Percentiles rank a stretch among this genome's conserved stretches.
Conservation (phyloP, 92 coral and sea anemone genomes). For the Parazoanthus swiftii region DNA sequence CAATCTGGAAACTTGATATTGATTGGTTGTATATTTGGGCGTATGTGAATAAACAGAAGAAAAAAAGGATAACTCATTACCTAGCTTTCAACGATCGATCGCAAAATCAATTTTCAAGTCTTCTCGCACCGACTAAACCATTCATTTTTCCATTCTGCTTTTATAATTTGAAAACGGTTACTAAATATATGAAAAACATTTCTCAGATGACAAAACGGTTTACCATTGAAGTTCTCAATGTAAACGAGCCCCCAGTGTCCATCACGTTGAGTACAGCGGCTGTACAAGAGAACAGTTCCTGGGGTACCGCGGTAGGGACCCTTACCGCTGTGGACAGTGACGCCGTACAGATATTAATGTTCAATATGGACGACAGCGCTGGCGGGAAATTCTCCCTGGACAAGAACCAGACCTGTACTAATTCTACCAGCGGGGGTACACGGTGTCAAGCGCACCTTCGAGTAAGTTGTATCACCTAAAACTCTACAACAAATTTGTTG, state of each 20-base stretch:
- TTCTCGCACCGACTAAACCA: no score
- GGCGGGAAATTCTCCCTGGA: conserved; percentile 78
- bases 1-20: no score
- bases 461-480: conserved; percentile 38
- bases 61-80: no score
- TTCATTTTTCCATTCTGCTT: no score
- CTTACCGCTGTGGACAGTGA: conserved; percentile 72
- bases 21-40: no score
- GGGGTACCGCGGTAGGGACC: conserved; percentile 65
- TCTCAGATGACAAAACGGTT: conserved; percentile 71
- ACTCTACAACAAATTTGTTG: background rate
- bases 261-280: conserved; percentile 56
- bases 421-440: conserved; percentile 29
- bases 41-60: no score
- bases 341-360: conserved; percentile 73
- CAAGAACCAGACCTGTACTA: conserved; percentile 48
- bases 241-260: conserved; percentile 92
- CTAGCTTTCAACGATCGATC: no score
- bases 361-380: conserved; percentile 80
- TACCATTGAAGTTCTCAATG: conserved; percentile 72
- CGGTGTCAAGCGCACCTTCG: conserved; percentile 50
- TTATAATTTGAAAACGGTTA: background rate
- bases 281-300: conserved; percentile 71
- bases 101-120: no score
- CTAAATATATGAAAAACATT: background rate